These are phyloP conservation scores for Heliconius eleuchia DNA, from an alignment of 1,140 invertebrate genomes.

Conservation along the genomic window DNA sequence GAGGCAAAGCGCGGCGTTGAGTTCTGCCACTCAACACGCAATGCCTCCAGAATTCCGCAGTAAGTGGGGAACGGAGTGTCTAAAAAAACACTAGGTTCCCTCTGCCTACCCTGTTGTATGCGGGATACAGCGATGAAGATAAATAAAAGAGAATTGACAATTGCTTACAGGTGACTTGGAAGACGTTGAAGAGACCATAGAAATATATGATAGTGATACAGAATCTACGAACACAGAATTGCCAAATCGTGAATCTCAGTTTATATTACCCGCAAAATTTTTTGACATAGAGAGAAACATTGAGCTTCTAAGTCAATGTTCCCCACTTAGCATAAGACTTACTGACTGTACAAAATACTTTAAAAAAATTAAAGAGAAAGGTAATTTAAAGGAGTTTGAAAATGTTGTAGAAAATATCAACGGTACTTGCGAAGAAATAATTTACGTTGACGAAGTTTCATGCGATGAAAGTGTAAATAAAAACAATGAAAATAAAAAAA, in stretches of 20 bases:
- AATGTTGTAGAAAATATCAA: not conserved
- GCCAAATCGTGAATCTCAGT: not conserved
- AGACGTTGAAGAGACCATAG: not conserved
- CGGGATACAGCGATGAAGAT: not conserved
- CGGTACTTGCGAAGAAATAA: not conserved
- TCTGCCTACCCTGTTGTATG: no score
- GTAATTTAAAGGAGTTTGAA: not conserved
- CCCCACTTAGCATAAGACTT: conserved; percentile 46
- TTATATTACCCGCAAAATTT: conserved; percentile 30
- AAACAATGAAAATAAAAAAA: not conserved
- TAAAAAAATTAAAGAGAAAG: conserved; percentile 39
- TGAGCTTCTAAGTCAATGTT: conserved; percentile 31
- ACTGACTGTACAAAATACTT: conserved; percentile 49
- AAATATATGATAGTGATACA: not conserved
- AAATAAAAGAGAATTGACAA: not conserved
- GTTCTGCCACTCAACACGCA: no score
- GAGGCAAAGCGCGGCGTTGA: no score
- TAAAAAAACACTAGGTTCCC: no score
- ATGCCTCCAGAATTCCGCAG: no score
- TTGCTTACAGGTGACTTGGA: not conserved
- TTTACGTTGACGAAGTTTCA: not conserved
- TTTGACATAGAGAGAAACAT: conserved; percentile 37
- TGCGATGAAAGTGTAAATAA: not conserved
- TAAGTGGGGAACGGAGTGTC: no score
- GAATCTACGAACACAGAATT: not conserved